Conservation (phyloP, 2,113 vertebrate genomes). For the Monopterus albus region DNA sequence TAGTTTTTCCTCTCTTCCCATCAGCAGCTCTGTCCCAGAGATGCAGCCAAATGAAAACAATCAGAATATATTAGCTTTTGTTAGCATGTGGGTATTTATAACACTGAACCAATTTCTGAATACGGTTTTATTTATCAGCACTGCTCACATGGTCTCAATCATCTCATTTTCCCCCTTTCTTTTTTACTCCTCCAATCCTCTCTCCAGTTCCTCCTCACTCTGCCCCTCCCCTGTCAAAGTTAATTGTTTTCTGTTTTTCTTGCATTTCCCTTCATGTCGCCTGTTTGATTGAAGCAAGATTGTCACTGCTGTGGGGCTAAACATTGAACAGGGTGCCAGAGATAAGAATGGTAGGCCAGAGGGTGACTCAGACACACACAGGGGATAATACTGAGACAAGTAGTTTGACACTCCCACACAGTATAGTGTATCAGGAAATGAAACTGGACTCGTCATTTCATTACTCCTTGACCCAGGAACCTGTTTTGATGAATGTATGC, state of each 20-base stretch:
- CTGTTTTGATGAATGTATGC: conserved; percentile 23
- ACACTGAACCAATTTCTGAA: neutral
- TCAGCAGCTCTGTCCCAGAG: neutral
- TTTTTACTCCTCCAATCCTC: conserved; percentile 36
- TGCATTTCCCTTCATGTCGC: conserved; percentile 39
- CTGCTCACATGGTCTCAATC: neutral
- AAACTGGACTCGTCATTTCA: conserved; percentile 9
- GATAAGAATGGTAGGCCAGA: conserved; percentile 58
- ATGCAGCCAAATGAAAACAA: neutral
- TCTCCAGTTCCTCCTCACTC: conserved; percentile 42
- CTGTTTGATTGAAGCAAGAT: conserved; percentile 60
- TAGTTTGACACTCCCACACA: conserved; percentile 20
- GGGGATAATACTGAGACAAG: conserved; percentile 30
- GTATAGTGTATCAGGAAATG: conserved; percentile 1
- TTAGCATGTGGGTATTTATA: neutral
- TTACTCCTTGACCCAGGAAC: conserved; percentile 31
- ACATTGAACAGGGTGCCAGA: conserved; percentile 48
- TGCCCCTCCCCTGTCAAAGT: conserved; percentile 42
- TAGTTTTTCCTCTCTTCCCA: neutral
- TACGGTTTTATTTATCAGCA: neutral
- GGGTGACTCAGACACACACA: conserved; percentile 33
- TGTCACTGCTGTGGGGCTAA: conserved; percentile 43
- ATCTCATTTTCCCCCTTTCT: neutral
- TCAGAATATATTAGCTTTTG: neutral
- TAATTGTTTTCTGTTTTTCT: conserved; percentile 62